Conservation (phyloP, 2,888 invertebrate genomes). For the Vesta saturnalis region DNA sequence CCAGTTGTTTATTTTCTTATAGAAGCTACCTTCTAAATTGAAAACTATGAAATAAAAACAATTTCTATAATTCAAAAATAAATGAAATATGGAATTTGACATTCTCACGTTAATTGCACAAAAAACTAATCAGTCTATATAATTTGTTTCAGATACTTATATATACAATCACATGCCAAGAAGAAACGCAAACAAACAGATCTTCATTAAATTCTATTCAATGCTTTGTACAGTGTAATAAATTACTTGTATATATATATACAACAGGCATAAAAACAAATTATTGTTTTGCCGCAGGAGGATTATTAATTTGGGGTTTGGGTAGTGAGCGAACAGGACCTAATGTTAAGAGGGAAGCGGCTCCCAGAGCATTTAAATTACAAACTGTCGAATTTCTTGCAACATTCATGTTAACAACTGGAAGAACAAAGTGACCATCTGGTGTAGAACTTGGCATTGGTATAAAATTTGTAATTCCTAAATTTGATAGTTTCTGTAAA, state of each 20-base stretch:
- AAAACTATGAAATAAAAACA: neutral
- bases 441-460: constrained; percentile 69
- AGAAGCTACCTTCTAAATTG: no score
- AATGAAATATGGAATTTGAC: neutral
- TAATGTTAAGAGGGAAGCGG: constrained; percentile 75
- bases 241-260: neutral
- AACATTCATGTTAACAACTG: constrained; percentile 71
- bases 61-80: neutral
- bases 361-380: constrained; percentile 72
- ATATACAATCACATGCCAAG: neutral
- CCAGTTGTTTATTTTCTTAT: neutral
- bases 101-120: neutral
- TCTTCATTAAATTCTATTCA: neutral
- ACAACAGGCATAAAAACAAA: neutral
- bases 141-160: neutral
- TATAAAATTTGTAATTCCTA: constrained; percentile 80
- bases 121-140: constrained; percentile 10
- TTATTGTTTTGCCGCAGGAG: neutral
- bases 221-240: neutral
- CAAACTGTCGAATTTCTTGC: constrained; percentile 65
- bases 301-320: constrained; percentile 18
- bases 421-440: constrained; percentile 75
- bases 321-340: constrained; percentile 67
- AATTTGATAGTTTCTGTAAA: constrained; percentile 69
- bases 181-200: neutral